Percentiles rank a stretch among this genome's conserved stretches.
Evolutionary conservation across 1,140 invertebrate species (phyloP).

Genomic region (Drosophila mayri): DNA sequence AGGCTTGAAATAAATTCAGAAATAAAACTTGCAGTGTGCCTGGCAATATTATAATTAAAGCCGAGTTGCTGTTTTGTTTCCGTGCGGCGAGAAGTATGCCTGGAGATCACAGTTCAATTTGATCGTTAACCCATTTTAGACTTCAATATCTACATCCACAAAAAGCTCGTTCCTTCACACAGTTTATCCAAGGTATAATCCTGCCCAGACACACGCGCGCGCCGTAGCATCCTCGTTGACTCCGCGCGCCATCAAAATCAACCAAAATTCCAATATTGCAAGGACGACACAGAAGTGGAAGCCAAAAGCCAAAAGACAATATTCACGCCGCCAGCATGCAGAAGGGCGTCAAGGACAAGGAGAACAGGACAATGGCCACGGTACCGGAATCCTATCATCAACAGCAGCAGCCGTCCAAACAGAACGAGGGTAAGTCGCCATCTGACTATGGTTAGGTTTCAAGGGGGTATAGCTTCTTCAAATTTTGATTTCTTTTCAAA

Average conservation of each 20-base stretch:
- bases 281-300: conserved; percentile 3
- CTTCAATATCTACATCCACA: conserved; percentile 17
- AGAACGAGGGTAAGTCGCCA: conserved; percentile 40
- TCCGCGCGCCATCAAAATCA: neutral
- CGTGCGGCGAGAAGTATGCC: conserved; percentile 15
- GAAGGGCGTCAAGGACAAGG: conserved; percentile 65
- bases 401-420: conserved; percentile 23
- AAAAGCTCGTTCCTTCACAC: conserved; percentile 18
- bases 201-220: neutral
- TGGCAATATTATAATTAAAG: neutral
- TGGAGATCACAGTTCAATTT: conserved; percentile 31
- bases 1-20: neutral
- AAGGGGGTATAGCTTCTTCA: no score
- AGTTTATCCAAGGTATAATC: conserved; percentile 4
- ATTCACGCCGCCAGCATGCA: conserved; percentile 38
- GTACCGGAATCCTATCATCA: conserved; percentile 11
- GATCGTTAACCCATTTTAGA: conserved; percentile 12
- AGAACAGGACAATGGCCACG: conserved; percentile 13
- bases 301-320: no score
- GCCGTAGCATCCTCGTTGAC: neutral
- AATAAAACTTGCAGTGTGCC: conserved; percentile 14
- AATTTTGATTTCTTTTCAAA: neutral
- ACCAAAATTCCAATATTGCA: conserved; percentile 16
- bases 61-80: neutral
- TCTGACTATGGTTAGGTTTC: neutral